Base-by-base conservation (phyloP, 2,797 vertebrate species). In the Varecia variegata region DNA sequence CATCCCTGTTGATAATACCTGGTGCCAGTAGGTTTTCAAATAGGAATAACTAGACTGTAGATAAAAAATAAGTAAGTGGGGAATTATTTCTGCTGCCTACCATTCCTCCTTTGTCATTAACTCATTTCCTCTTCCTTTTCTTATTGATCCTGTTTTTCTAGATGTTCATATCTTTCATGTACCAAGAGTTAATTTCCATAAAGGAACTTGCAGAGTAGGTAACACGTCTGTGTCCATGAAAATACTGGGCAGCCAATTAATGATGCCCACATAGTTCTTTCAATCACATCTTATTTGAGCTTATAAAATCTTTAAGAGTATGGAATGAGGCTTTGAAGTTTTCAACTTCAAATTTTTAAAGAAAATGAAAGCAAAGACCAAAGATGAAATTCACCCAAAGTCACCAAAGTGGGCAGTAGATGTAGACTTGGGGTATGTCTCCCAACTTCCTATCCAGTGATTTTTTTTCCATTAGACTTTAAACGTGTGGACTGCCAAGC, bases 1-100 rank as follows among this genome's bases (percentile, higher is more conserved):
- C 97, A 98, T 94, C 97, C 97, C 84, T 93, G 91, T 79, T 97
- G 91, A 93, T 94, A 88, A 96, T 81, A 96, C 96, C 96, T 96
- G 95, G 95, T 96, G 96, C 96, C 97, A 97, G 97, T 32, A 92
- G 54, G 76, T 84, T 97, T 94, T 87, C 96, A 93, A 96, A 90
- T 74, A 88, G 73, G 82, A 94, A 96, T 96, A 97, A 93, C 50
- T 47, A 95, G 80, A 93, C 80, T 56, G 17, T 40, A 67, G 65
- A 73, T 85, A 91, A 38, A 93, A 79, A 95, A 85, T 87, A 97
- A 91, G 71, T 67, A 76, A 91, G 92, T 83, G 71, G 25, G 60
- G 52, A 86, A n/a, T 76, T 25, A 45, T 81, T 82, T 70, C 58
- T 43, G 82, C 20, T 35, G 54, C 56, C 52, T 71, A 38, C 23